These are phyloP conservation scores for Sternarchorhynchus goeldii DNA, from an alignment of 2,797 vertebrate genomes.

Conservation along the genomic window DNA sequence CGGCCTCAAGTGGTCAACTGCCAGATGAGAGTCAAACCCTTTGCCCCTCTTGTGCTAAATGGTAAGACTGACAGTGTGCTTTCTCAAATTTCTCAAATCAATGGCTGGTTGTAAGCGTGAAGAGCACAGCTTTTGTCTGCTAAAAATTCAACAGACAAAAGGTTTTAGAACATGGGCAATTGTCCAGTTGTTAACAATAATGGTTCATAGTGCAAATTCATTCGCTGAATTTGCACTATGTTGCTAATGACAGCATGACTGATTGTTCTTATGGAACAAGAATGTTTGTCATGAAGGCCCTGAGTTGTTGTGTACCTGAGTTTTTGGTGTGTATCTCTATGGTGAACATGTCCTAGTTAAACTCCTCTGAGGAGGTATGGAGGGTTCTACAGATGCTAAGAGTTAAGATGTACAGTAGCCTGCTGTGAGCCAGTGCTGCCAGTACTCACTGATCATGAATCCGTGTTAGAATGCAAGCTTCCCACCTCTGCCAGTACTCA, in stretches of 20 bases:
- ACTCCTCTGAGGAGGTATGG: slow-evolving; percentile 32
- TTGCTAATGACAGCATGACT: not conserved
- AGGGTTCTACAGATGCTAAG: slow-evolving; percentile 40
- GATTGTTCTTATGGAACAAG: not conserved
- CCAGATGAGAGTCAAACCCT: slow-evolving; percentile 90
- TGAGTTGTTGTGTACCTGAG: slow-evolving; percentile 1
- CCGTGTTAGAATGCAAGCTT: not conserved
- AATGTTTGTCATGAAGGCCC: not conserved
- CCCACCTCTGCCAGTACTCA: not conserved
- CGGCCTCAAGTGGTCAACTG: slow-evolving; percentile 87
- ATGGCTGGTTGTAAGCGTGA: not conserved
- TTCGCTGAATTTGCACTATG: not conserved
- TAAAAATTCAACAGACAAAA: not conserved
- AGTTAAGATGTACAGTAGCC: slow-evolving; percentile 41
- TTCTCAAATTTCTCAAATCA: not conserved
- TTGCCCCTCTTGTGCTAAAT: slow-evolving; percentile 78
- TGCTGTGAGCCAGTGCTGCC: slow-evolving; percentile 1
- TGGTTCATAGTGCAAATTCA: not conserved
- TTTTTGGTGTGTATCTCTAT: slow-evolving; percentile 7
- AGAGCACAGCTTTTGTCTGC: not conserved
- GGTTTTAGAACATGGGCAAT: not conserved
- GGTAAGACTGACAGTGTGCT: slow-evolving; percentile 71
- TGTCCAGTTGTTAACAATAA: not conserved
- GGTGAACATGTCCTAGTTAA: slow-evolving; percentile 50
- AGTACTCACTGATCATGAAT: slow-evolving; percentile 12